These are phyloP conservation scores for Acleris laterana DNA, from an alignment of 2,888 invertebrate species.

Conservation along the genomic window DNA sequence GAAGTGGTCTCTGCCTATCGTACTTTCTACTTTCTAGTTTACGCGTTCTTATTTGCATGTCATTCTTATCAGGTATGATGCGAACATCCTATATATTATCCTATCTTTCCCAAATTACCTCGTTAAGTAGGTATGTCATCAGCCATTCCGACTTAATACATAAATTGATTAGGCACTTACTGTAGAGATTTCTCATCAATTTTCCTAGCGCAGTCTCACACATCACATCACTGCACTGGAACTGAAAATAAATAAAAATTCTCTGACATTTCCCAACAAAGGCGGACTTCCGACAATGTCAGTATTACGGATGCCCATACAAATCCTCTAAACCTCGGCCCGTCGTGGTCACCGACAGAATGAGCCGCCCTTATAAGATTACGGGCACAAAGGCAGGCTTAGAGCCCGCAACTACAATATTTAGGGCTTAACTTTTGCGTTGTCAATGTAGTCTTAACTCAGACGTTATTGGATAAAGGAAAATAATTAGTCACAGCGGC, in stretches of 20 bases:
- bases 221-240: conserved; percentile 14
- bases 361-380: conserved; percentile 64
- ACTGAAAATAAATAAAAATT: conserved; percentile 40
- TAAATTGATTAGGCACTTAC: too few relatives aligned
- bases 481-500: not conserved
- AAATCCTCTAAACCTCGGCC: conserved; percentile 66
- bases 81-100: too few relatives aligned
- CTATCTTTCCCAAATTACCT: too few relatives aligned
- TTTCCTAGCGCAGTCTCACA: not conserved
- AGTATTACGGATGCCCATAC: conserved; percentile 77
- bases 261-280: conserved; percentile 49
- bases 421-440: conserved; percentile 69
- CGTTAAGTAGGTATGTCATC: too few relatives aligned
- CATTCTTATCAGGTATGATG: too few relatives aligned
- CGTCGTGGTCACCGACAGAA: conserved; percentile 59
- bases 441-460: conserved; percentile 24
- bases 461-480: not conserved
- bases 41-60: too few relatives aligned
- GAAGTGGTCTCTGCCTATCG: too few relatives aligned
- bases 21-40: too few relatives aligned
- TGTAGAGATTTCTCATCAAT: not conserved
- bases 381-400: conserved; percentile 74
- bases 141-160: too few relatives aligned
- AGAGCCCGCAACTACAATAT: conserved; percentile 62
- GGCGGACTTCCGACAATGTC: conserved; percentile 51